A percentile compares a stretch with the other conserved stretches of the same genome.
Conservation (phyloP, 2,797 vertebrate genomes). For the Poeciliopsis infans region DNA sequence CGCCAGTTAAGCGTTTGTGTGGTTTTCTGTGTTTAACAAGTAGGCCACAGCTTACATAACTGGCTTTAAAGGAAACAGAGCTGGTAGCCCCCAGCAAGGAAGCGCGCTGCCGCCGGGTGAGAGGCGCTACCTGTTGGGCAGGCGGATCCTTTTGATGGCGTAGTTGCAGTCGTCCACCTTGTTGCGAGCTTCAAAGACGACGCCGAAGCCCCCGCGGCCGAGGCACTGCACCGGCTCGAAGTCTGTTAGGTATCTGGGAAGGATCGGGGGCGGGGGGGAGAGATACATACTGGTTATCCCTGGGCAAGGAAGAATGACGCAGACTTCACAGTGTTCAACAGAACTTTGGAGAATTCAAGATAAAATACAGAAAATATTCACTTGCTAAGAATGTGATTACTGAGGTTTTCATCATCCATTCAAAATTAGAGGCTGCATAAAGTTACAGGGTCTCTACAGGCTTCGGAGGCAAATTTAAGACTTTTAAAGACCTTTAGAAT, state of each 20-base stretch:
- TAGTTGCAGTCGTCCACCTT: conserved; percentile 99
- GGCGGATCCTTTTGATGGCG: conserved; percentile 97
- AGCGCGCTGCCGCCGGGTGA: neutral
- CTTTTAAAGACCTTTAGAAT: too few relatives aligned
- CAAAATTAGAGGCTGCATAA: neutral
- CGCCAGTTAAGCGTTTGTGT: conserved; percentile 10
- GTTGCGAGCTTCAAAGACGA: conserved; percentile 98
- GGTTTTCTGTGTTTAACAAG: conserved; percentile 15
- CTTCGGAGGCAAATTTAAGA: too few relatives aligned
- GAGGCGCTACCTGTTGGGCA: conserved; percentile 90
- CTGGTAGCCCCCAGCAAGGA: conserved; percentile 31
- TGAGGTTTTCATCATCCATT: neutral
- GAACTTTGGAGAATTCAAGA: neutral
- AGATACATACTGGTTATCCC: conserved; percentile 27
- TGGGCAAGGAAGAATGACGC: conserved; percentile 10
- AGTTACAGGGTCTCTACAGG: neutral
- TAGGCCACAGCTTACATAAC: conserved; percentile 25
- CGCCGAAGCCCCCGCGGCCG: conserved; percentile 95
- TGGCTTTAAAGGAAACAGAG: conserved; percentile 23
- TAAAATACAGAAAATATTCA: neutral
- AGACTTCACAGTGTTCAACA: neutral
- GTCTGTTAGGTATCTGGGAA: conserved; percentile 92
- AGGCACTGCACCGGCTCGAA: conserved; percentile 98
- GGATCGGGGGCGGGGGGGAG: neutral
- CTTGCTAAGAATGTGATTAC: neutral